Base-by-base conservation (phyloP, 2,888 invertebrate species). In the Idaea straminata region DNA sequence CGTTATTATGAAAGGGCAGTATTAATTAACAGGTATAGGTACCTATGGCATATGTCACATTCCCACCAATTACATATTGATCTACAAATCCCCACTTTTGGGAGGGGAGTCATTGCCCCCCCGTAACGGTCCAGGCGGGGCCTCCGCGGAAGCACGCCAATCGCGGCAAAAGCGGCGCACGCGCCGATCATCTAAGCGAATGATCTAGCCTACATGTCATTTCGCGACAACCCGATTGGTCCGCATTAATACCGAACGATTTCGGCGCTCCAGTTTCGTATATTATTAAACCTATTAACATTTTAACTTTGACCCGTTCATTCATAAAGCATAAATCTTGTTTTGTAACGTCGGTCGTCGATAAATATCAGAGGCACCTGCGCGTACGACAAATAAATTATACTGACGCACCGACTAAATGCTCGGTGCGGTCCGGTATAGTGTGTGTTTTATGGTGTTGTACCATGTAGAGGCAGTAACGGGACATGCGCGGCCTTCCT, bases 101-200 rank as follows among this genome's bases (percentile, higher is more conserved):
- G 83, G 86, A 79, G 86, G 88, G 85, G 86, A 86, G 88, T 86
- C 87, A 87, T 75, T 89, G 87, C 91, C 91, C 90, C 25, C 91
- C 84, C 88, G 81, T 91, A 90, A 91, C 92, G 90, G 91, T 89
- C 85, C 89, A 91, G 92, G 92, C 92, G 92, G 83, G 87, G 92
- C 91, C 76, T 87, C 77, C 77, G 81, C 74, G 73, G 78, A 47
- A 80, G 80, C 81, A 89, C 91, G 88, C 92, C 92, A 92, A 92
- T 92, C 86, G 86, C 85, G 79, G 85, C 83, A 80, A 85, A 82
- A 82, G 86, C 76, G 76, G 82, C 84, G 83, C 86, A 74, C 78
- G 81, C 87, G 81, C 76, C 80, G 85, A 83, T 85, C 83, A 88
- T 90, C 90, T 89, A 91, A 91, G 85, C 90, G 90, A 89, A 89